Conservation (phyloP, 2,113 vertebrate genomes). For the Sigmodon hispidus region DNA sequence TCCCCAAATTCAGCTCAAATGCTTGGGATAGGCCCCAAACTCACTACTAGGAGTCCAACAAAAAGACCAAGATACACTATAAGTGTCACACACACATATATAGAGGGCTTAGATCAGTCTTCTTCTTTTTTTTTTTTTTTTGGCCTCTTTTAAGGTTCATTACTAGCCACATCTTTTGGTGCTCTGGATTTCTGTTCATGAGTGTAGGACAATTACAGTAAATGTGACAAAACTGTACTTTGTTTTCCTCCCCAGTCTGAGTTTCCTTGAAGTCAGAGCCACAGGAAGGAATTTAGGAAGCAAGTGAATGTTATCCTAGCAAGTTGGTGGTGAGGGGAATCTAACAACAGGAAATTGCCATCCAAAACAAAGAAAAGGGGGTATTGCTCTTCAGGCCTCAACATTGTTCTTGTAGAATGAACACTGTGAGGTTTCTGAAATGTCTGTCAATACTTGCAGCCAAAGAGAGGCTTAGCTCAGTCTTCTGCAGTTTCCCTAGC, state of each 20-base stretch:
- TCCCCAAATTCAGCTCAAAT: too few species aligned
- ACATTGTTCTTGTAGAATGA: neutral
- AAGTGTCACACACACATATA: too few species aligned
- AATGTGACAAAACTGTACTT: neutral
- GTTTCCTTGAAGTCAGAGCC: neutral
- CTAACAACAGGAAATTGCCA: neutral
- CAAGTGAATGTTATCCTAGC: neutral
- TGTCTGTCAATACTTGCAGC: neutral
- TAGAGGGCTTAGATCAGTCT: too few species aligned
- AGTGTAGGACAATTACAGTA: neutral
- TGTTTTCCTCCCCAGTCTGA: neutral
- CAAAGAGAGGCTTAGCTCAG: too few species aligned
- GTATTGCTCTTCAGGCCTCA: neutral
- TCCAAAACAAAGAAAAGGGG: slow-evolving; percentile 1
- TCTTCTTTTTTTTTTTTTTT: too few species aligned
- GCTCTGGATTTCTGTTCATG: slow-evolving; percentile 38
- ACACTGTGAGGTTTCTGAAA: slow-evolving; percentile 8
- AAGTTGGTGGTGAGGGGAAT: neutral
- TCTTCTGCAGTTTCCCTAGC: too few species aligned
- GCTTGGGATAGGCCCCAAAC: too few species aligned
- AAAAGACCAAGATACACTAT: too few species aligned
- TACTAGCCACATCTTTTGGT: neutral
- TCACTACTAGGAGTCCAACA: too few species aligned
- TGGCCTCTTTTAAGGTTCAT: slow-evolving; percentile 62
- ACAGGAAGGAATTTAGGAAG: neutral